Conservation (phyloP, 2,797 vertebrate genomes). For the Thamnophis elegans region DNA sequence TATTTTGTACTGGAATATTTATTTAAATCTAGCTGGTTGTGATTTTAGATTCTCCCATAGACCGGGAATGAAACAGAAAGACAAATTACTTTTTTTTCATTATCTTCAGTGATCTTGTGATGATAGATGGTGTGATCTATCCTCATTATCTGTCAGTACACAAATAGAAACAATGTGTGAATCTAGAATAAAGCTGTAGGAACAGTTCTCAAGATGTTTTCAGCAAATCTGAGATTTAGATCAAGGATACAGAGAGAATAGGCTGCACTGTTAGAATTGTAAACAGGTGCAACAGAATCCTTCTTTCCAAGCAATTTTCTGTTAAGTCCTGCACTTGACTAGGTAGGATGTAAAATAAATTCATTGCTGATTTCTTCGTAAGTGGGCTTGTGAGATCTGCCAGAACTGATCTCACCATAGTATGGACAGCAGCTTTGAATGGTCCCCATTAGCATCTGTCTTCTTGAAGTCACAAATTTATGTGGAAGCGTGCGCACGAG, state of each 20-base stretch:
- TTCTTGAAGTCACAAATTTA: background rate
- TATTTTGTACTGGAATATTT: slow-evolving; percentile 70
- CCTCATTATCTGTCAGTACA: slow-evolving; percentile 69
- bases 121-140: slow-evolving; percentile 64
- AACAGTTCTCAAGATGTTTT: slow-evolving; percentile 69
- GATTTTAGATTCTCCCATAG: slow-evolving; percentile 68
- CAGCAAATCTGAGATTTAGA: slow-evolving; percentile 61
- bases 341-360: background rate
- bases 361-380: background rate
- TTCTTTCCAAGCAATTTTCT: background rate
- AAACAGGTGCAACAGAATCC: slow-evolving; percentile 14
- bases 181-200: slow-evolving; percentile 67
- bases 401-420: background rate
- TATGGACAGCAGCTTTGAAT: background rate
- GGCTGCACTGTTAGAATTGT: slow-evolving; percentile 58
- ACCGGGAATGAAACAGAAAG: slow-evolving; percentile 68
- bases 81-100: slow-evolving; percentile 70
- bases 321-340: background rate
- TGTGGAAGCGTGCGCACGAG: background rate
- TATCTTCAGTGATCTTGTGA: slow-evolving; percentile 66
- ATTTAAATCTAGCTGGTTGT: slow-evolving; percentile 69
- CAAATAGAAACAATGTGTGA: slow-evolving; percentile 66
- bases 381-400: background rate
- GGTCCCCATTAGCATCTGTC: background rate
- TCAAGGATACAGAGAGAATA: slow-evolving; percentile 50